phyloP scores from a whole-genome alignment of 2,888 invertebrate genomes.

The Oligia latruncula region DNA sequence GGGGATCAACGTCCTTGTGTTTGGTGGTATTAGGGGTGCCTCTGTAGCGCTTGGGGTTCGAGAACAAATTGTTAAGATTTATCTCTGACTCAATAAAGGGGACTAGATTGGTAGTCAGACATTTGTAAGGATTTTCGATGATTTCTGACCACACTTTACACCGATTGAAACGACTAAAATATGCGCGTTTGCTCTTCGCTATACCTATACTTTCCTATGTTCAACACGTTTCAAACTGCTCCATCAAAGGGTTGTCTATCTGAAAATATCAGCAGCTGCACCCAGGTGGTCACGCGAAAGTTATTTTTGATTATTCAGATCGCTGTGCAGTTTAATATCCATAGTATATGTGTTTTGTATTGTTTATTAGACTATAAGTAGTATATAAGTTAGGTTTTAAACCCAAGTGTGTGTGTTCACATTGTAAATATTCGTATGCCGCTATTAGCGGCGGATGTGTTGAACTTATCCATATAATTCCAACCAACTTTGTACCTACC shows the following conservation, averaged over 20 bases:
- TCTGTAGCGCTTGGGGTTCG: neutral
- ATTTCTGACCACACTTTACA: neutral
- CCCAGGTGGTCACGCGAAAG: neutral
- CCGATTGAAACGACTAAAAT: neutral
- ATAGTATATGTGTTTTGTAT: no score
- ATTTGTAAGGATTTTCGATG: neutral
- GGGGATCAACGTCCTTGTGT: slow-evolving; percentile 22
- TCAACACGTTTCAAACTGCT: neutral
- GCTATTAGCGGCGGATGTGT: no score
- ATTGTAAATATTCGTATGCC: no score
- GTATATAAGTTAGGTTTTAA: no score
- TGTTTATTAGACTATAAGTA: no score
- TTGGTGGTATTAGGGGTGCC: slow-evolving; percentile 43
- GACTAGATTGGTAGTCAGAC: neutral
- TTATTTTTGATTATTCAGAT: neutral
- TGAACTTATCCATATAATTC: no score
- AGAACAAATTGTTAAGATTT: no score
- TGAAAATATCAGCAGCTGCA: neutral
- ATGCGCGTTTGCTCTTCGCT: neutral
- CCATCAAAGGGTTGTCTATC: neutral
- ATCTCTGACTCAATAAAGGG: neutral
- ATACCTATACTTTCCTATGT: no score
- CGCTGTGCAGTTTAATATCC: neutral
- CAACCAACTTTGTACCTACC: no score
- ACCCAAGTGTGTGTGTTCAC: no score